Evolutionary conservation across 2,888 invertebrate genomes (phyloP).

Genomic region (Synergus japonicus): DNA sequence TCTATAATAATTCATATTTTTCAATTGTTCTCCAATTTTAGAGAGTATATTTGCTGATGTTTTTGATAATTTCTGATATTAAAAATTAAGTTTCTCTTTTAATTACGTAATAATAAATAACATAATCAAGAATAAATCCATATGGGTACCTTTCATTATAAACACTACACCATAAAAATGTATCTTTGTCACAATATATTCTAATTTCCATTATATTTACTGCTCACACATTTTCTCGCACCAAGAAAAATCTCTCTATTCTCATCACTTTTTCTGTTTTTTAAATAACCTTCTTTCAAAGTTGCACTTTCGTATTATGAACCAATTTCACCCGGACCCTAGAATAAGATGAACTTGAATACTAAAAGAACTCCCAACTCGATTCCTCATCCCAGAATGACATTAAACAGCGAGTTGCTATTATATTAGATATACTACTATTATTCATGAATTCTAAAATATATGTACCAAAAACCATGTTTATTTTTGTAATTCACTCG

Average conservation of each 20-base stretch:
- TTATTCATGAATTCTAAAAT: background rate
- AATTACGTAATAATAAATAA: background rate
- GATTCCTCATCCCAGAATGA: background rate
- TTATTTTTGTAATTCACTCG: background rate
- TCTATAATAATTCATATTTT: background rate
- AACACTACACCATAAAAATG: background rate
- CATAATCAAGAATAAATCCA: background rate
- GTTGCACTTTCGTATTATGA: background rate
- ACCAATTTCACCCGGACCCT: background rate
- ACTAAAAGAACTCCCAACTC: background rate
- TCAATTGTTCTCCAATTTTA: background rate
- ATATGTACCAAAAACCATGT: background rate
- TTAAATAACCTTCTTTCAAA: background rate
- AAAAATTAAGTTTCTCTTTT: background rate
- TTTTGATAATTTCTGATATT: background rate
- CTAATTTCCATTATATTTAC: background rate
- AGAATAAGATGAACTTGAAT: constrained; percentile 7
- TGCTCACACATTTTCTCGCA: background rate
- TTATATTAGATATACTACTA: background rate
- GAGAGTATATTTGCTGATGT: background rate
- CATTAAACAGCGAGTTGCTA: background rate
- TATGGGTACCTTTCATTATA: no score
- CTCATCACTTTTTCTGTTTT: background rate
- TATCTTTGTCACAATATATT: background rate
- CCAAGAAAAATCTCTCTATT: background rate